Base-by-base conservation (phyloP, 2,113 vertebrate genomes). In the Cyanoramphus novaezelandiae region DNA sequence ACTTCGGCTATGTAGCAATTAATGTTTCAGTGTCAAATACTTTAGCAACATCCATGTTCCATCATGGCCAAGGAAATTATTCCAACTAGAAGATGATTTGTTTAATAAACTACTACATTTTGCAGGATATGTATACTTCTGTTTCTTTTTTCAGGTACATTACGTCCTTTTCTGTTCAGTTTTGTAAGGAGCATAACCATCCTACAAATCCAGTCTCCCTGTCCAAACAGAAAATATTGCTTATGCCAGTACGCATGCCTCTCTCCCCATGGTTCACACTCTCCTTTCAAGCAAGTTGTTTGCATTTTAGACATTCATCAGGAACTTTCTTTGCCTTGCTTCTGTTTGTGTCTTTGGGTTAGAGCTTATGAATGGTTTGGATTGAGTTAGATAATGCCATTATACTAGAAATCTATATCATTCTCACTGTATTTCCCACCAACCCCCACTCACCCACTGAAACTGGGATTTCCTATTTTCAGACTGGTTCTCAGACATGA, bases 91-190 rank as follows among this genome's bases (percentile, higher is more conserved):
- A 89, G 89, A 97, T 92, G 96, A 83, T 57, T 59, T 93, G 95
- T 95, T 97, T 95, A 96, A 82, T 97, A 97, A 95, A 96, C 95
- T 96, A 85, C 84, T 95, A 55, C 81, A 69, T 92, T 93, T 91
- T 85, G 83, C 91, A 97, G 86, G 89, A 92, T 84, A 95, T 89
- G 86, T 85, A 68, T 28, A 93, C 94, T 92, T 49, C 16, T 25
- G 43, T 86, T 84, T 87, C 81, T 65, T 91, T 89, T 91, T 91
- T 84, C 37, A 89, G 74, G 81, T 72, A 96, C 57, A 1, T 91
- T 82, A 91, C 95, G 91, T 91, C 84, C 88, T 92, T 86, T 91
- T 89, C 81, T 85, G 70, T 41, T 90, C 37, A 80, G 79, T 74
- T 95, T 69, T 83, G 41, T 18, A 13, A 74, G 39, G 76, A 88